Evolutionary conservation across 1,140 invertebrate genomes (phyloP).

Genomic region (Venustaconcha ellipsiformis): DNA sequence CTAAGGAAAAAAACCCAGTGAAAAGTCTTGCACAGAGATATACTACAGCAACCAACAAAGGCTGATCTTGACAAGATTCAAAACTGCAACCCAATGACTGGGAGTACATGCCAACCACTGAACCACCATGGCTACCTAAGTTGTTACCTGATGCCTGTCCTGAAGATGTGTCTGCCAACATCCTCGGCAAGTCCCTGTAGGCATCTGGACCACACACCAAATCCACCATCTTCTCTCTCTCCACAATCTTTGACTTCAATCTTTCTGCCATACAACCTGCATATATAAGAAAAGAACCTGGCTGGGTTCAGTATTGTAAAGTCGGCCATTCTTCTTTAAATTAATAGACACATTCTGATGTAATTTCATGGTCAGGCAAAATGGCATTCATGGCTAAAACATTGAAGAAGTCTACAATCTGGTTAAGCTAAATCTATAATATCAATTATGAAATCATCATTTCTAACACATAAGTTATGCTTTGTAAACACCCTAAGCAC

Average conservation of each 20-base stretch:
- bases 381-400: no score
- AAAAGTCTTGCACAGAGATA: background rate
- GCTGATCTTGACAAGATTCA: background rate
- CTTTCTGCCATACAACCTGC: slow-evolving; percentile 97
- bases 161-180: slow-evolving; percentile 82
- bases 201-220: slow-evolving; percentile 95
- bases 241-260: slow-evolving; percentile 88
- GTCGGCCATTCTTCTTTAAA: no score
- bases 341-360: no score
- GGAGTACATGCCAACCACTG: no score
- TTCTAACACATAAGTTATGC: no score
- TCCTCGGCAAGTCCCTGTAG: slow-evolving; percentile 91
- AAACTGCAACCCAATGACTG: background rate
- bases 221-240: slow-evolving; percentile 88
- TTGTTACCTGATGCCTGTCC: slow-evolving; percentile 79
- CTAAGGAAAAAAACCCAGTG: background rate
- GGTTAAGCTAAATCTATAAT: no score
- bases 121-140: background rate
- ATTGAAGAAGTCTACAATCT: no score
- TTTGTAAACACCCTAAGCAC: no score
- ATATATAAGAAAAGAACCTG: slow-evolving; percentile 39
- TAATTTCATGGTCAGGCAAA: no score
- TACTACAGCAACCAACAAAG: background rate
- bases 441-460: no score
- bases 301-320: no score